phyloP scores from a whole-genome alignment of 2,113 vertebrate species.

The Chrysochloris asiatica region DNA sequence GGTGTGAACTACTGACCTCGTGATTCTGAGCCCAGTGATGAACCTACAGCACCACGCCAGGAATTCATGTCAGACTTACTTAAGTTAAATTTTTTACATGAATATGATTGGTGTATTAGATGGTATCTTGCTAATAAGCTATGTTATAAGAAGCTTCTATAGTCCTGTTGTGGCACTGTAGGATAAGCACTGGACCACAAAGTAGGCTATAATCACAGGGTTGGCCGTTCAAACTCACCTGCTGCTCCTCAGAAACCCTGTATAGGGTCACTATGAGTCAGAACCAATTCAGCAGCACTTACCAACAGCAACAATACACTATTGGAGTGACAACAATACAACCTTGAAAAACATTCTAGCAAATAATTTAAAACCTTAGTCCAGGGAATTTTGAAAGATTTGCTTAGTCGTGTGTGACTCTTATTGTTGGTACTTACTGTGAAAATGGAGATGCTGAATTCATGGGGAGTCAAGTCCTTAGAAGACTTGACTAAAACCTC shows the following conservation, averaged over 20 bases:
- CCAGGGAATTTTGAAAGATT: conserved; percentile 6
- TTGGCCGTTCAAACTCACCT: too few relatives aligned
- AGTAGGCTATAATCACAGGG: too few relatives aligned
- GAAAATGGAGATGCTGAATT: background rate
- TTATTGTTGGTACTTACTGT: background rate
- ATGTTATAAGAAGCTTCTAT: background rate
- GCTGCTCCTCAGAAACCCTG: too few relatives aligned
- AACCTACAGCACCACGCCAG: too few relatives aligned
- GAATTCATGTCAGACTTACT: background rate
- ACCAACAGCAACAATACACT: too few relatives aligned
- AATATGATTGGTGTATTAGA: background rate
- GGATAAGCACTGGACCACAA: too few relatives aligned
- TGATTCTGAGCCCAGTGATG: too few relatives aligned
- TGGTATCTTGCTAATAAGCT: background rate
- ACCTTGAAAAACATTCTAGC: background rate
- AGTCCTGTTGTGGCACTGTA: too few relatives aligned
- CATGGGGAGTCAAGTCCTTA: background rate
- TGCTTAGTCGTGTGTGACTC: background rate
- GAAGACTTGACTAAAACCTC: background rate
- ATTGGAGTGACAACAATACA: too few relatives aligned
- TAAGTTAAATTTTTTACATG: conserved; percentile 9
- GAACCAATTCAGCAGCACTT: too few relatives aligned
- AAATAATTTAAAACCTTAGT: conserved; percentile 16
- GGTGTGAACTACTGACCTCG: too few relatives aligned
- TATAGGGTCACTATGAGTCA: too few relatives aligned